Evolutionary conservation across 1,140 invertebrate genomes (phyloP).

Genomic region (Drosophila carrolli): DNA sequence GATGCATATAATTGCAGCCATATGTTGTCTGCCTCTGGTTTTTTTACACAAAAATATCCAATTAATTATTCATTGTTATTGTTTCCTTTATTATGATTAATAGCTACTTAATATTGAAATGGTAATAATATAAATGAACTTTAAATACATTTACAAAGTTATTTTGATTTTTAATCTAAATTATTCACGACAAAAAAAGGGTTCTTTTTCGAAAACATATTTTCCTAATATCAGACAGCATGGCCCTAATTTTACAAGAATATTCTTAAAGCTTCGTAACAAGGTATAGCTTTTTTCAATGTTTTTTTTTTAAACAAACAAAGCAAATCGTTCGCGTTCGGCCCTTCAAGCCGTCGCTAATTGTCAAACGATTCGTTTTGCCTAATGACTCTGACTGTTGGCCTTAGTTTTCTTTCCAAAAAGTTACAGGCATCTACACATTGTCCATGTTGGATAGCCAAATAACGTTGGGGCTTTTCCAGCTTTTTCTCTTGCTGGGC

Average conservation of each 20-base stretch:
- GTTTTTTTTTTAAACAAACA: too few relatives aligned
- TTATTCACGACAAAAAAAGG: too few relatives aligned
- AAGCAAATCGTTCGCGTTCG: not conserved
- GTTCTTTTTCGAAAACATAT: too few relatives aligned
- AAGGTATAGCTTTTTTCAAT: too few relatives aligned
- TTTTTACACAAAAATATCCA: not conserved
- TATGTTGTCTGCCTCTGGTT: not conserved
- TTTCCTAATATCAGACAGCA: too few relatives aligned
- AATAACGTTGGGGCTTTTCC: constrained; percentile 1
- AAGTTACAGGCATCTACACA: not conserved
- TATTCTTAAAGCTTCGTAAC: too few relatives aligned
- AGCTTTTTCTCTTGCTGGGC: constrained; percentile 3
- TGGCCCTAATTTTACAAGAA: too few relatives aligned
- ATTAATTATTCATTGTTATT: constrained; percentile 5
- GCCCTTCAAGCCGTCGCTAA: constrained; percentile 32
- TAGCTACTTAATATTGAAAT: not conserved
- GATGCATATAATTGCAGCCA: constrained; percentile 21
- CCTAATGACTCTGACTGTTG: constrained; percentile 27
- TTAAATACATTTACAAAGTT: too few relatives aligned
- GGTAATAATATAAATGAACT: too few relatives aligned
- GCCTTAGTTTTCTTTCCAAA: constrained; percentile 8
- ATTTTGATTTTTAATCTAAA: too few relatives aligned
- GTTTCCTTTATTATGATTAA: constrained; percentile 8
- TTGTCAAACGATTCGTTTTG: constrained; percentile 42
- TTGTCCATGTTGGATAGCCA: constrained; percentile 9